Evolutionary conservation across 35 echinoderm and acorn worm genomes (phyloP), one percentile per base, ranked within the genome.

Genomic region (Stichopus chloronotus): DNA sequence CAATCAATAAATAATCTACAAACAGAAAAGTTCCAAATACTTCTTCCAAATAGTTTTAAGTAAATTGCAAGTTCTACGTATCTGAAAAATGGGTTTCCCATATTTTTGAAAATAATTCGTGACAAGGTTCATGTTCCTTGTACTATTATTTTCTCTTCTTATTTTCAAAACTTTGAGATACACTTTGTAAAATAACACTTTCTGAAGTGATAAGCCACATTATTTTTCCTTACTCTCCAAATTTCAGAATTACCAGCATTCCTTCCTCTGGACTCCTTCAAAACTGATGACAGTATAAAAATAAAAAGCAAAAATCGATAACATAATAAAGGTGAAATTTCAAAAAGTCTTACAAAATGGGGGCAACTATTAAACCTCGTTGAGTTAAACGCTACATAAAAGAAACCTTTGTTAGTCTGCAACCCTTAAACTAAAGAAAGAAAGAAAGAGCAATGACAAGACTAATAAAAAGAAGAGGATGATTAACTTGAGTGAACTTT

Each of bases 191-290:
- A 65, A 56, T 83, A 83, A 52, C 55, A 56, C 52, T 43, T 43
- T 83, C 43, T n/a, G 55, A 83, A 55, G 80, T 55, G 80, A 17
- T 55, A 83, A 83, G 80, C 80, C 10, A 83, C 30, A 83, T 17
- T 43, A 43, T 43, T 43, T 43, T 43, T 43, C 30, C 30, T 43
- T 55, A 52, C 78, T 83, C 5, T 56, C 80, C 80, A 14, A 83
- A 8, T 57, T 83, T 56, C 57, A 85, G 82, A 85, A 85, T 85
- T 57, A 85, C 82, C 82, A 85, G 82, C 82, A 85, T 85, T 85
- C 82, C 24, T 74, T 19, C 22, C 22, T 22, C 7, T 74, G 17
- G 11, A 74, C 22, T 20, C 19, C 69, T 74, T 16, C 69, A n/a
- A 24, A 74, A 74, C 6, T 74, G 69, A 74, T 74, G 17, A n/a